Conservation (phyloP, 2,888 invertebrate species). For the Cantharis rustica region DNA sequence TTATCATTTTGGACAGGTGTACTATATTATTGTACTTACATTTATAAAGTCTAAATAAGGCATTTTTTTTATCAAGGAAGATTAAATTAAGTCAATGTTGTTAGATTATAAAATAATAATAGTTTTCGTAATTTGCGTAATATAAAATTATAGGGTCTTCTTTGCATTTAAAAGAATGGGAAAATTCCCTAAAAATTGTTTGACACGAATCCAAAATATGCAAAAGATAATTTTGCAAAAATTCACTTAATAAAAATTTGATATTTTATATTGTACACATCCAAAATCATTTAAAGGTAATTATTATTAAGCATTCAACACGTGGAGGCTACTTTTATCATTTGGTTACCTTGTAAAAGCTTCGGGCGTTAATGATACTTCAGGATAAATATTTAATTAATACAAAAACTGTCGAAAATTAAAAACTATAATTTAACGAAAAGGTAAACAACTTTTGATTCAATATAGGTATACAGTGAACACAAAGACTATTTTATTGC, state of each 20-base stretch:
- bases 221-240: no score
- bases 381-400: neutral
- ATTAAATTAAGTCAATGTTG: constrained; percentile 9
- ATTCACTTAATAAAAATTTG: no score
- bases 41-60: constrained; percentile 6
- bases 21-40: neutral
- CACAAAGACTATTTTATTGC: constrained; percentile 22
- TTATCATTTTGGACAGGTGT: constrained; percentile 5
- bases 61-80: neutral
- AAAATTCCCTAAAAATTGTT: neutral
- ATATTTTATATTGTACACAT: no score
- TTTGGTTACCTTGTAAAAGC: neutral
- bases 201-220: no score
- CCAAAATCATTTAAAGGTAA: no score
- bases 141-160: neutral
- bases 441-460: constrained; percentile 15
- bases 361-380: neutral
- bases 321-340: no score
- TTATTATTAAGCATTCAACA: no score
- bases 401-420: neutral
- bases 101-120: neutral
- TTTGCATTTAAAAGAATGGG: neutral
- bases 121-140: neutral
- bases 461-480: constrained; percentile 6
- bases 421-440: neutral